Conservation (phyloP, 2,888 invertebrate species). For the Agrotis ipsilon region DNA sequence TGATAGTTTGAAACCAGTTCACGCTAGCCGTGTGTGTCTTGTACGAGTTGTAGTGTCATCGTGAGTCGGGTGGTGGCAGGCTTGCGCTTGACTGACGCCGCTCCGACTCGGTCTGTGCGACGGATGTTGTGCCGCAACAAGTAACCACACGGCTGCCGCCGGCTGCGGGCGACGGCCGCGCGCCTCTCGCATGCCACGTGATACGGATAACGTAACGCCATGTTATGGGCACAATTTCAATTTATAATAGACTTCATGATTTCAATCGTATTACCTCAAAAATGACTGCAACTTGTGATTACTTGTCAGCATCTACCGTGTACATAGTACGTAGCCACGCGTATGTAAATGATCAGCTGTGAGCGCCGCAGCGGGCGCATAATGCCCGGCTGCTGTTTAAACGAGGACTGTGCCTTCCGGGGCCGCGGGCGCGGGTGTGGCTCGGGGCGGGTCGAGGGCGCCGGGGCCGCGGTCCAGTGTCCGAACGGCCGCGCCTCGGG, state of each 20-base stretch:
- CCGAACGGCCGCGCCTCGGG: constrained; percentile 48
- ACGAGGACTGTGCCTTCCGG: constrained; percentile 86
- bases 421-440: not conserved
- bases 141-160: constrained; percentile 42
- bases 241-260: constrained; percentile 17
- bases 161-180: not conserved
- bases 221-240: constrained; percentile 25
- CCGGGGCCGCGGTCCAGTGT: constrained; percentile 41
- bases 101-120: constrained; percentile 14
- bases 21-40: not conserved
- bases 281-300: constrained; percentile 39
- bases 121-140: constrained; percentile 23
- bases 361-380: constrained; percentile 61
- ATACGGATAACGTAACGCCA: constrained; percentile 8
- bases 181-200: not conserved
- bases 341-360: constrained; percentile 56
- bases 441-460: too few species aligned
- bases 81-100: not conserved
- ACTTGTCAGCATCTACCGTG: constrained; percentile 44
- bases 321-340: constrained; percentile 54
- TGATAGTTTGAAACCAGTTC: constrained; percentile 8
- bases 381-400: constrained; percentile 58
- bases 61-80: constrained; percentile 4
- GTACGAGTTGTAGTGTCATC: constrained; percentile 10
- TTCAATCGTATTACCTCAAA: constrained; percentile 28